Evolutionary conservation across 2,797 vertebrate species (phyloP).

Genomic region (Chloroceryle inda): DNA sequence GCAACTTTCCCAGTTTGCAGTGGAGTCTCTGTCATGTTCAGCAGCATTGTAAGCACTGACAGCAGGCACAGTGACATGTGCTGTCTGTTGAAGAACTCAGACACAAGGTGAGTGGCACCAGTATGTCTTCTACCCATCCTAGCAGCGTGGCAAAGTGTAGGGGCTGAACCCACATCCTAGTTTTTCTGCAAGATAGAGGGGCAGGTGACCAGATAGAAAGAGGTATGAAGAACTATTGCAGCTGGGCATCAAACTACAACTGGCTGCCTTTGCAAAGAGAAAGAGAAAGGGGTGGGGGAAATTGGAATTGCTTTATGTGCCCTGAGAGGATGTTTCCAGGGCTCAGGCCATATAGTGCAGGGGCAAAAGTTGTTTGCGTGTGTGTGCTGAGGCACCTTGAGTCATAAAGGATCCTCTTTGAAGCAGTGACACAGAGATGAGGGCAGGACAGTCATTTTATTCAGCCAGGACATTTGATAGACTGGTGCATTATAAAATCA

Average conservation of each 20-base stretch:
- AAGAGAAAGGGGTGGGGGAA: not conserved
- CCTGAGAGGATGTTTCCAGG: not conserved
- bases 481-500: not conserved
- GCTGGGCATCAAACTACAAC: not conserved
- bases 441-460: not conserved
- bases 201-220: not conserved
- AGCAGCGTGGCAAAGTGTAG: not conserved
- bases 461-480: not conserved
- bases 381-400: not conserved
- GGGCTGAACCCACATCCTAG: not conserved
- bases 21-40: not conserved
- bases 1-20: not conserved
- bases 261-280: not conserved
- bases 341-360: not conserved
- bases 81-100: not conserved
- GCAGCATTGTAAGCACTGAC: not conserved
- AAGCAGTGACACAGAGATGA: not conserved
- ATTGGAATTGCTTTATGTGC: not conserved
- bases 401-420: not conserved
- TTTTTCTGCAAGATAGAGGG: not conserved
- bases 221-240: not conserved
- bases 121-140: not conserved
- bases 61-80: not conserved
- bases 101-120: not conserved
- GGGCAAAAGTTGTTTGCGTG: not conserved